Evolutionary conservation across 2,797 vertebrate genomes (phyloP).

Genomic region (Chromis chromis): DNA sequence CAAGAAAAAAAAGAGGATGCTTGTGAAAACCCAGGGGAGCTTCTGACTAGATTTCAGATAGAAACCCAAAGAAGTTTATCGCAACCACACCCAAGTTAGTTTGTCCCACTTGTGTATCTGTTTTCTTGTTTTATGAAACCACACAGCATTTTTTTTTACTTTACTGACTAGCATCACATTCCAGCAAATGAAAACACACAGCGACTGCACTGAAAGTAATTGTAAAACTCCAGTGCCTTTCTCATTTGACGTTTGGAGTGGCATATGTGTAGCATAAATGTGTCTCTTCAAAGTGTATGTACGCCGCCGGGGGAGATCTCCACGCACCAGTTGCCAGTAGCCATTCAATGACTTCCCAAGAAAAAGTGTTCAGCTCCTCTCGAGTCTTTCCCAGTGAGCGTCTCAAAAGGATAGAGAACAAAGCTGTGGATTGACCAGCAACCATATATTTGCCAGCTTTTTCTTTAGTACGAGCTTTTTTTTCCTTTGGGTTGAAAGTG

Average conservation of each 20-base stretch:
- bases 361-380: slow-evolving; percentile 53
- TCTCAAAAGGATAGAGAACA: slow-evolving; percentile 56
- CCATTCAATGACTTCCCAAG: slow-evolving; percentile 43
- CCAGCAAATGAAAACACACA: slow-evolving; percentile 25
- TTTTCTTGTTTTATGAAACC: slow-evolving; percentile 42
- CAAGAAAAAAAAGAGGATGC: slow-evolving; percentile 42
- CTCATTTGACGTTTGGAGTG: slow-evolving; percentile 41
- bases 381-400: slow-evolving; percentile 45
- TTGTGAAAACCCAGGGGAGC: slow-evolving; percentile 34
- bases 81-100: slow-evolving; percentile 40
- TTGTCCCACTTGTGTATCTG: slow-evolving; percentile 45
- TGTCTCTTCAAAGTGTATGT: slow-evolving; percentile 54
- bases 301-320: slow-evolving; percentile 58
- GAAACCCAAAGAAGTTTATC: slow-evolving; percentile 41
- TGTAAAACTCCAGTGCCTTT: slow-evolving; percentile 32
- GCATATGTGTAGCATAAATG: slow-evolving; percentile 31
- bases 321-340: slow-evolving; percentile 48
- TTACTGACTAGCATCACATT: slow-evolving; percentile 40
- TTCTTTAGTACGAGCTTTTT: slow-evolving; percentile 14
- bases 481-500: slow-evolving; percentile 17
- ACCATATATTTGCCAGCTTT: slow-evolving; percentile 48
- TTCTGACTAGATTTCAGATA: slow-evolving; percentile 28
- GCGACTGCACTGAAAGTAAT: slow-evolving; percentile 37
- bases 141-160: slow-evolving; percentile 41
- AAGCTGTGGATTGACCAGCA: slow-evolving; percentile 60